These are phyloP conservation scores for Epinephelus coioides DNA, from an alignment of 2,797 vertebrate species.

Conservation along the genomic window DNA sequence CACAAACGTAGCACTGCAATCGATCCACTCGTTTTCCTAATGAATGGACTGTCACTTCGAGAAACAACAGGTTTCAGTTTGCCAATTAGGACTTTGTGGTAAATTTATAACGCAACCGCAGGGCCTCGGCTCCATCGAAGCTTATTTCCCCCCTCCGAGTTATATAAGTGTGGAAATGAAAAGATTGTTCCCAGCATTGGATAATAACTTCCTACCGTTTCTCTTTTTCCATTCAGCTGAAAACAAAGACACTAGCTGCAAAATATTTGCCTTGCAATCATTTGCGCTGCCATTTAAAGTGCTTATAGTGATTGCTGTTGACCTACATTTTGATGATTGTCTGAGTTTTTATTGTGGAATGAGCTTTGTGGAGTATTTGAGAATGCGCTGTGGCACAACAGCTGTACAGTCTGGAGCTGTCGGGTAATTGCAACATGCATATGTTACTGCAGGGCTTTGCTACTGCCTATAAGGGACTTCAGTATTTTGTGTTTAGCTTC, in stretches of 20 bases:
- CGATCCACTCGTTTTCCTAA: slow-evolving; percentile 52
- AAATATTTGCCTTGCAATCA: slow-evolving; percentile 41
- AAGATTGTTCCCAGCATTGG: slow-evolving; percentile 35
- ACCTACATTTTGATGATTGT: slow-evolving; percentile 53
- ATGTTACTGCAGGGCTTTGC: slow-evolving; percentile 14
- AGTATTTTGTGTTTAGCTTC: not conserved
- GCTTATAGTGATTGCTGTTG: slow-evolving; percentile 51
- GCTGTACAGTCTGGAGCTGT: slow-evolving; percentile 11
- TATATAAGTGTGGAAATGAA: slow-evolving; percentile 30
- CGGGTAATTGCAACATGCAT: slow-evolving; percentile 15
- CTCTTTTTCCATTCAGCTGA: slow-evolving; percentile 36
- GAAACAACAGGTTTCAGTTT: slow-evolving; percentile 59
- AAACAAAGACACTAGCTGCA: slow-evolving; percentile 41
- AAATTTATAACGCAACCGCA: slow-evolving; percentile 38
- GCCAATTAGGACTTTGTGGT: slow-evolving; percentile 52
- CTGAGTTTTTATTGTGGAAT: slow-evolving; percentile 18
- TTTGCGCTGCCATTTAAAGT: slow-evolving; percentile 33
- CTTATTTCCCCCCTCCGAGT: not conserved
- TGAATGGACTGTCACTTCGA: slow-evolving; percentile 68
- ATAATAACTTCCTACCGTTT: slow-evolving; percentile 40
- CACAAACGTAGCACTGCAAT: slow-evolving; percentile 54
- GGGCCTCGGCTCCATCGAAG: slow-evolving; percentile 23
- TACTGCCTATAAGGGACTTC: not conserved
- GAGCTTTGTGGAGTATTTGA: slow-evolving; percentile 27
- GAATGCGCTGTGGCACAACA: not conserved